Percentiles rank a stretch among this genome's conserved stretches.
Evolutionary conservation across 2,797 vertebrate species (phyloP).

Genomic region (Xenentodon cancila): DNA sequence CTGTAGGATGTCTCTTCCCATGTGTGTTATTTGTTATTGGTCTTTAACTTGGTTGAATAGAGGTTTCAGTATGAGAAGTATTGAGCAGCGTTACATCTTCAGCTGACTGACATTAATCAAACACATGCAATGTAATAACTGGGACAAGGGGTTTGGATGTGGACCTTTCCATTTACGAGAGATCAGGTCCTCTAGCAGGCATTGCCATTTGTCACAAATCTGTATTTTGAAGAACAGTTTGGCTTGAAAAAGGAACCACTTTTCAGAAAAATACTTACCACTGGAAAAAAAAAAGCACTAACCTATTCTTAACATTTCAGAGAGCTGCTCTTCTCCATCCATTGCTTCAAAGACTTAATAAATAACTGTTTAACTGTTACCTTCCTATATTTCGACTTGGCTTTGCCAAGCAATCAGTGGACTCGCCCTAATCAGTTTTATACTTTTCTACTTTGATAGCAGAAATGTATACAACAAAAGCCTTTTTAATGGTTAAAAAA

Average conservation of each 20-base stretch:
- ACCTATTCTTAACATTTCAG: slow-evolving; percentile 45
- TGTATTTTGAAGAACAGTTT: too few relatives aligned
- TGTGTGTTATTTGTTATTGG: slow-evolving; percentile 3
- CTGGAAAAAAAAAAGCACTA: slow-evolving; percentile 57
- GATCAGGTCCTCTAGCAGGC: too few relatives aligned
- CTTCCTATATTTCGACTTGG: slow-evolving; percentile 21
- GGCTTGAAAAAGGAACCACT: slow-evolving; percentile 45
- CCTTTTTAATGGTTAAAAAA: too few relatives aligned
- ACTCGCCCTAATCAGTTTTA: too few relatives aligned
- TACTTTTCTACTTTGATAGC: too few relatives aligned
- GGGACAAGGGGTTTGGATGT: too few relatives aligned
- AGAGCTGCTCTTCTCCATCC: neutral
- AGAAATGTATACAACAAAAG: too few relatives aligned
- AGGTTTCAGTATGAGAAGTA: slow-evolving; percentile 4
- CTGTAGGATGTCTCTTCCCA: slow-evolving; percentile 2
- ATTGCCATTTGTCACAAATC: too few relatives aligned
- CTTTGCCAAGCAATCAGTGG: too few relatives aligned
- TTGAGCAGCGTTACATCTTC: neutral
- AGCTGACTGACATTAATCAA: too few relatives aligned
- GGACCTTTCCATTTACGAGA: too few relatives aligned
- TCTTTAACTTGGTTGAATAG: slow-evolving; percentile 13
- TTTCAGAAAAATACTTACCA: slow-evolving; percentile 39
- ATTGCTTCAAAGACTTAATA: slow-evolving; percentile 39
- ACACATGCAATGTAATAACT: too few relatives aligned
- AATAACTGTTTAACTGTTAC: slow-evolving; percentile 36